Evolutionary conservation across 2,888 invertebrate species (phyloP).

Genomic region (Carabus problematicus): DNA sequence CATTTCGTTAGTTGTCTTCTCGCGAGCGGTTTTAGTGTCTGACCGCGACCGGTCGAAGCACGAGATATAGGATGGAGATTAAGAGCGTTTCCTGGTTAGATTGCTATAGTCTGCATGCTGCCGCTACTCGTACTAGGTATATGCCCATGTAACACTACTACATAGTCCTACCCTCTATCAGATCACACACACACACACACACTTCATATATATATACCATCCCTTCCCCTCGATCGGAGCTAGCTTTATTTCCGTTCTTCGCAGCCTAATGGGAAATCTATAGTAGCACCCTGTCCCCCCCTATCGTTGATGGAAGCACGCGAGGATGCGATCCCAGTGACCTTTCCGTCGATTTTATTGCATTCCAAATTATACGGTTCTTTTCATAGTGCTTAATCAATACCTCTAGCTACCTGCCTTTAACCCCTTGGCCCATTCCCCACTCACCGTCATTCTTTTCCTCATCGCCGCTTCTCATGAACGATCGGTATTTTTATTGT

Average conservation of each 20-base stretch:
- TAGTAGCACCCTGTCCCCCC: conserved; percentile 2
- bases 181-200: not conserved
- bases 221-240: no score
- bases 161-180: conserved; percentile 13
- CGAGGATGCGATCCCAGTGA: conserved; percentile 21
- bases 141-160: not conserved
- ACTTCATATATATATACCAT: no score
- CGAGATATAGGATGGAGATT: conserved; percentile 36
- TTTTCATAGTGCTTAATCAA: conserved; percentile 27
- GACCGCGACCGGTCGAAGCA: not conserved
- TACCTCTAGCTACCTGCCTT: conserved; percentile 10
- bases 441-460: not conserved
- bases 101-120: not conserved
- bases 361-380: conserved; percentile 30
- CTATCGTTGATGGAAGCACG: conserved; percentile 20
- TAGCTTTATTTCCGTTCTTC: conserved; percentile 18
- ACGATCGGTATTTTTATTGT: conserved; percentile 12
- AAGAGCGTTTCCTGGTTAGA: conserved; percentile 7
- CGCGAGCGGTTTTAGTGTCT: conserved; percentile 25
- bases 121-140: not conserved
- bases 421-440: not conserved
- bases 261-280: conserved; percentile 37
- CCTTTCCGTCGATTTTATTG: conserved; percentile 28
- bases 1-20: conserved; percentile 30
- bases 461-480: not conserved